Evolutionary conservation across 2,888 invertebrate species (phyloP), one percentile per base, ranked within the genome.

Genomic region (Labia minor): DNA sequence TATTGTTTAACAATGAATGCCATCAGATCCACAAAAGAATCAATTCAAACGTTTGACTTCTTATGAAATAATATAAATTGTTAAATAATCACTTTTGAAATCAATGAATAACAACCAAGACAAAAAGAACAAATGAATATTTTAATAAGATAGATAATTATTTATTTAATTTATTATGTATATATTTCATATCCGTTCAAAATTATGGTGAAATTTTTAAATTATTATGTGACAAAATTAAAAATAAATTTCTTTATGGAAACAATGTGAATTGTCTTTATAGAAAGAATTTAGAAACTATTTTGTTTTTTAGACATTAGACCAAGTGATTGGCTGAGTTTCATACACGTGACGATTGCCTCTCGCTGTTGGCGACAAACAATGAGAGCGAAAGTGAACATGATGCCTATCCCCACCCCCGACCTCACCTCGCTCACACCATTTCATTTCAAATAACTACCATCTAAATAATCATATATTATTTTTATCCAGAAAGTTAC

Each of bases 281-380:
- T 4, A 14, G 49, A 49, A 49, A 49, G 26, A 49, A 49, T 49
- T 49, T 49, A 49, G 49, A 49, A 49, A 49, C 14, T 49, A 49
- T 49, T 49, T 49, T 49, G 49, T 49, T 49, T 10, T 16, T 8
- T 49, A 49, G 49, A 10, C n/a, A 16, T 49, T 49, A 49, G 16
- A 3, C 14, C 14, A 14, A 49, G 2, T 49, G 49, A 49, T 49
- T 49, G 49, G 14, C 49, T 26, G 26, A 8, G 26, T 26, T 26
- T 26, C 8, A 26, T 26, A 8, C 4, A 26, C 26, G 4, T 8
- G 26, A 26, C n/a, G 26, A 8, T 26, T 26, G 3, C 26, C 26
- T n/a, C n/a, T n/a, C n/a, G n/a, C 26, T 49, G 49, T 49, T 49
- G n/a, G n/a, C 49, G 49, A 49, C 49, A 49, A 16, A 49, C 49